Base-by-base conservation (phyloP, 2,888 invertebrate genomes). In the Tyria jacobaeae region DNA sequence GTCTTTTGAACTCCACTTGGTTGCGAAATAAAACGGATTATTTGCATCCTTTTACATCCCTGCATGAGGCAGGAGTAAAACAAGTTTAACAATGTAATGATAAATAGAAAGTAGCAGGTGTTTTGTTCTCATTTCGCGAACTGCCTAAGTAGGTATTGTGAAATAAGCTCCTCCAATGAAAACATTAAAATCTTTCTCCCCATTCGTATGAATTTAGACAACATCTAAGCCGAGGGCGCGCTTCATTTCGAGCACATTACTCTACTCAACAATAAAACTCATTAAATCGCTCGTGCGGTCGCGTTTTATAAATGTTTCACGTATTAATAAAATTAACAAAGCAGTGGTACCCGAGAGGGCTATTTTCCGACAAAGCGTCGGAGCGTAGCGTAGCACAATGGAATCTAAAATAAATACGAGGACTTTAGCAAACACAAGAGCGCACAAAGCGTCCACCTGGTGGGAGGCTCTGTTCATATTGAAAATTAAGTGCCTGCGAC, bases 281-380 rank as follows among this genome's bases (percentile, higher is more conserved):
- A 93, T 93, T 91, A 93, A 93, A 90, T 89, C 89, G 83, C 85
- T 84, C 76, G 88, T 85, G 92, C 90, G 90, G 92, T 89, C 84
- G 89, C 84, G 90, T 89, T 88, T 90, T 89, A 91, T 93, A 90
- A 93, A 94, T 92, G 92, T 93, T 94, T 93, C 89, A 93, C 88
- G 89, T 91, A 92, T 92, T 94, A 92, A 94, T 94, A 93, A 94
- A 92, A 94, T 93, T 93, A 92, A 93, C 94, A 93, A 93, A 92
- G 92, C 89, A 83, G 74, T 72, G 72, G 87, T 86, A 83, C 85
- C 86, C 86, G 85, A 84, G 88, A 88, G 90, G 91, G 91, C 90
- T 89, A 91, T 91, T 90, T 88, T 81, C 86, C 88, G 86, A 90
- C 91, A 92, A 91, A 92, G 91, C 90, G 89, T 88, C 75, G 87